These are phyloP conservation scores for Homarus americanus DNA, from an alignment of 1,140 invertebrate species.

Conservation along the genomic window DNA sequence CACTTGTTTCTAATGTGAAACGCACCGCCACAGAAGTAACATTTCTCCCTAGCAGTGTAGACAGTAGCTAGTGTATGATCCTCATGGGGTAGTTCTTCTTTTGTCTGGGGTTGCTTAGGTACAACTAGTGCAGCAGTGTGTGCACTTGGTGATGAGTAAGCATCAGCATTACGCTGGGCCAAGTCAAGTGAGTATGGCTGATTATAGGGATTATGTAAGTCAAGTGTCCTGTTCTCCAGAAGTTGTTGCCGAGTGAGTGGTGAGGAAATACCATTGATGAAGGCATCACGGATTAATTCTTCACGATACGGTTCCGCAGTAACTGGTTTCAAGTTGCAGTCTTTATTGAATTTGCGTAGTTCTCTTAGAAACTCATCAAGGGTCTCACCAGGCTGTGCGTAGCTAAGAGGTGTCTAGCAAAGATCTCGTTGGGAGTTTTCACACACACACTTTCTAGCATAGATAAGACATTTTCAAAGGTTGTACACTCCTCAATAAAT, in stretches of 20 bases:
- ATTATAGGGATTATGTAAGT: conserved; percentile 19
- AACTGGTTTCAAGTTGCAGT: too few relatives aligned
- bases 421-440: conserved; percentile 30
- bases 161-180: conserved; percentile 20
- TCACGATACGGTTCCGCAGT: conserved; percentile 33
- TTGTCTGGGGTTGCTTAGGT: too few relatives aligned
- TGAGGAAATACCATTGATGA: background rate
- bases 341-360: too few relatives aligned
- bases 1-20: too few relatives aligned
- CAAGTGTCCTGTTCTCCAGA: conserved; percentile 29
- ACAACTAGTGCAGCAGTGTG: conserved; percentile 24
- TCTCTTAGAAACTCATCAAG: too few relatives aligned
- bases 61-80: too few relatives aligned
- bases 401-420: conserved; percentile 49
- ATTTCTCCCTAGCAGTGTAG: too few relatives aligned
- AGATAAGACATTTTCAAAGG: background rate
- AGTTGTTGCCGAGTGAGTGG: conserved; percentile 6
- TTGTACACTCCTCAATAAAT: background rate
- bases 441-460: conserved; percentile 6
- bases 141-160: background rate
- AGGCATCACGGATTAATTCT: conserved; percentile 22
- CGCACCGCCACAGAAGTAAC: too few relatives aligned
- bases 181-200: conserved; percentile 39
- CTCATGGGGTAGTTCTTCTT: too few relatives aligned
- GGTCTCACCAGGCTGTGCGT: too few relatives aligned